Evolutionary conservation across 2,113 vertebrate species (phyloP).

Genomic region (Nyctereutes procyonoides): DNA sequence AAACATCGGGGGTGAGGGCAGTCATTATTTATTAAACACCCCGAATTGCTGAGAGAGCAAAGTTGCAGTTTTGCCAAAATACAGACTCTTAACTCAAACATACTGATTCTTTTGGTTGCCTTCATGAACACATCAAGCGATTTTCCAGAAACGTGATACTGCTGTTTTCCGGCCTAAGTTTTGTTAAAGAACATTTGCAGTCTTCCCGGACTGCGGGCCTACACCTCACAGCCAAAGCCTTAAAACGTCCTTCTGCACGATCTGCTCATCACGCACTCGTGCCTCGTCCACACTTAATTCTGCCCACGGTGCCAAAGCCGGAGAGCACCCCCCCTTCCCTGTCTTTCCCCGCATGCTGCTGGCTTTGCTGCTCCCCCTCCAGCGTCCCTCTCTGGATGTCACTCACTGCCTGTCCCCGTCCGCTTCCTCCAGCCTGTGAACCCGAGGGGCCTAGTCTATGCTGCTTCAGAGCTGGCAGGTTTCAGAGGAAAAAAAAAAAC

Average conservation of each 20-base stretch:
- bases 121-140: background rate
- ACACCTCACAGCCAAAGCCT: background rate
- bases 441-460: conserved; percentile 69
- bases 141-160: background rate
- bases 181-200: background rate
- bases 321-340: background rate
- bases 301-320: background rate
- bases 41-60: fast-evolving
- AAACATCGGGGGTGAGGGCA: fast-evolving
- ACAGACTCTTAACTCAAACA: background rate
- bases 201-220: background rate
- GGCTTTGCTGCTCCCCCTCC: background rate
- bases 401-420: conserved; percentile 54
- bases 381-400: background rate
- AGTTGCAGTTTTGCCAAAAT: background rate
- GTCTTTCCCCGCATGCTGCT: background rate
- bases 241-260: fast-evolving
- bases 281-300: background rate
- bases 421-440: conserved; percentile 52
- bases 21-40: fast-evolving
- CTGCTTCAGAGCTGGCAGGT: conserved; percentile 78
- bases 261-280: background rate
- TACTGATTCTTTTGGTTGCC: background rate
- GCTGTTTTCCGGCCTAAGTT: background rate
- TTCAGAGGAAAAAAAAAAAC: conserved; percentile 65